These are phyloP conservation scores for Cataglyphis hispanica DNA, from an alignment of 1,140 invertebrate genomes.

Conservation along the genomic window DNA sequence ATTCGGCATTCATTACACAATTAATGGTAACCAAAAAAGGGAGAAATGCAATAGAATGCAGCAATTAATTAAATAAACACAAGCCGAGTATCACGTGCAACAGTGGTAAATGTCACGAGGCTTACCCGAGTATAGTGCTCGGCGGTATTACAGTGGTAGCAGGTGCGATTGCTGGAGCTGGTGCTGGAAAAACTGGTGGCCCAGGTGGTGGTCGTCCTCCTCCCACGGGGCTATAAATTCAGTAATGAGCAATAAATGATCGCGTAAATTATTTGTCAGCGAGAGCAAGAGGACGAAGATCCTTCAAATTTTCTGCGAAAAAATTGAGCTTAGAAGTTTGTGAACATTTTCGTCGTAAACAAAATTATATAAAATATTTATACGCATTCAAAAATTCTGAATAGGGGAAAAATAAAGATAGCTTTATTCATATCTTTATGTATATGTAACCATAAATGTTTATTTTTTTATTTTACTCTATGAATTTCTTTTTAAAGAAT, in stretches of 20 bases:
- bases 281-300: not conserved
- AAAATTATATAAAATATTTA: not conserved
- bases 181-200: constrained; percentile 85
- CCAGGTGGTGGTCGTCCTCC: constrained; percentile 84
- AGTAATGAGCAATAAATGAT: constrained; percentile 58
- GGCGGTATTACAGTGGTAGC: constrained; percentile 79
- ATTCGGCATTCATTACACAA: not conserved
- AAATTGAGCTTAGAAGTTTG: not conserved
- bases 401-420: too few species aligned
- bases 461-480: not conserved
- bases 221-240: constrained; percentile 79
- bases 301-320: not conserved
- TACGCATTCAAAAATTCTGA: not conserved
- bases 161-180: constrained; percentile 80
- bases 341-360: not conserved
- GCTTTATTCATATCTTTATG: too few species aligned
- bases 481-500: too few species aligned
- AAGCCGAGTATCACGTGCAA: constrained; percentile 24
- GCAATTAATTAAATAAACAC: constrained; percentile 50
- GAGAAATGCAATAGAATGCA: constrained; percentile 4
- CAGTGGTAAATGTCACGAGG: constrained; percentile 5
- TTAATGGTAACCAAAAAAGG: constrained; percentile 21
- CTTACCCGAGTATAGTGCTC: constrained; percentile 82
- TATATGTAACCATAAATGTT: too few species aligned
- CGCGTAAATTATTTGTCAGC: constrained; percentile 15